Evolutionary conservation across 1,140 invertebrate species (phyloP), one percentile per base, ranked within the genome.

Genomic region (Augochlora pura): DNA sequence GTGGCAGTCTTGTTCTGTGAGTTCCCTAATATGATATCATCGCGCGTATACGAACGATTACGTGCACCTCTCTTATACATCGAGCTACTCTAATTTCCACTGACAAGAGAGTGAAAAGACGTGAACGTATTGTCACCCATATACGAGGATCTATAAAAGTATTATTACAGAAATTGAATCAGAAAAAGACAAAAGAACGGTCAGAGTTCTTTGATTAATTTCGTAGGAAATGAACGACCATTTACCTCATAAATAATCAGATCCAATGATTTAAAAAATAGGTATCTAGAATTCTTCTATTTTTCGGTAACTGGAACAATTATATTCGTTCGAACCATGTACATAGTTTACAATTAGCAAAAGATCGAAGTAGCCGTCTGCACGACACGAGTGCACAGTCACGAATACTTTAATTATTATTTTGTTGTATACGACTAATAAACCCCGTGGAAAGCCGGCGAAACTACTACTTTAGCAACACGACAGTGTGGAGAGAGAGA

Each of bases 1-100:
- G 97, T 99, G 80, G 98, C 98, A 63, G 97, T 98, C 83, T 94
- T 98, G 82, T 98, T 98, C 93, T 99, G 98, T 98, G 96, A 98
- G 97, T 97, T 77, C 6, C 57, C 25, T 23, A 21, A 8, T 10
- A 9, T 23, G 16, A 32, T 38, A 9, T 49, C 67, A 2, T 49
- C 7, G n/a, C 21, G 3, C 21, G n/a, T n/a, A 57, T 8, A 57
- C 18, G n/a, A n/a, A n/a, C n/a, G 32, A 46, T n/a, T 52, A 52
- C 49, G 6, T 52, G 63, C 23, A 79, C 68, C 16, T 77, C 16
- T 80, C 23, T 75, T 65, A n/a, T n/a, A 23, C 52, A 63, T n/a
- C 25, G 5, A 69, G 42, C 18, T 10, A 57, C 39, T 32, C 60
- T 68, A 38, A 25, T 25, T 69, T 60, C 46, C 57, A 52, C 62